phyloP scores from a whole-genome alignment of 2,888 invertebrate species.

The Eupithecia centaureata region DNA sequence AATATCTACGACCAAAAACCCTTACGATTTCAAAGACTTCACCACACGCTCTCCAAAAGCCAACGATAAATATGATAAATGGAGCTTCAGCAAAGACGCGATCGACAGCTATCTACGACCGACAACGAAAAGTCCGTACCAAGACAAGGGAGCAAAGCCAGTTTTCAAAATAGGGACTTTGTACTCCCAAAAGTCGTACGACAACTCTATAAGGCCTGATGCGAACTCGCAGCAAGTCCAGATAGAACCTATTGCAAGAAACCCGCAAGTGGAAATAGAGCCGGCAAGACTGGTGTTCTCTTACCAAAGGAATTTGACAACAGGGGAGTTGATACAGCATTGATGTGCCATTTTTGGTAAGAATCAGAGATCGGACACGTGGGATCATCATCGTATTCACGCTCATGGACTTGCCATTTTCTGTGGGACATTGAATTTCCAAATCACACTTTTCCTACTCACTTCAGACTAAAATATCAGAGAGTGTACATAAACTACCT shows the following conservation, averaged over 20 bases:
- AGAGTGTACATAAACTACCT: conserved; percentile 28
- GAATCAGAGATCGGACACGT: conserved; percentile 51
- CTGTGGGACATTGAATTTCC: conserved; percentile 39
- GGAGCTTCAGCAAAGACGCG: conserved; percentile 74
- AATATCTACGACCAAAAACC: conserved; percentile 81
- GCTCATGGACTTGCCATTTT: conserved; percentile 46
- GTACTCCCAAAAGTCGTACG: conserved; percentile 76
- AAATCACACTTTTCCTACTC: conserved; percentile 31
- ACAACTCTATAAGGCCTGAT: conserved; percentile 78
- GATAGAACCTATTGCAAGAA: conserved; percentile 64
- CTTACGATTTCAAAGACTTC: conserved; percentile 82
- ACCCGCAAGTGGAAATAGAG: conserved; percentile 77
- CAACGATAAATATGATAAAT: conserved; percentile 52
- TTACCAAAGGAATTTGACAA: conserved; percentile 75
- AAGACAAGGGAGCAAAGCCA: conserved; percentile 69
- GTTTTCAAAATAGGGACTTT: conserved; percentile 78
- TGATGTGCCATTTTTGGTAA: conserved; percentile 78
- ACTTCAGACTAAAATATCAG: conserved; percentile 23
- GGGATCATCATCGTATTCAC: conserved; percentile 49
- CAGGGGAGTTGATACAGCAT: conserved; percentile 62
- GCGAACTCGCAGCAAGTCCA: conserved; percentile 79
- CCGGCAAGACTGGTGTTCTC: conserved; percentile 73
- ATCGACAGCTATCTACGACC: conserved; percentile 68
- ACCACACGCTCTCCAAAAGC: conserved; percentile 64
- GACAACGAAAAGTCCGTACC: conserved; percentile 82